phyloP scores from a whole-genome alignment of 92 coral and sea anemone genomes.

The Siderastrea siderea region DNA sequence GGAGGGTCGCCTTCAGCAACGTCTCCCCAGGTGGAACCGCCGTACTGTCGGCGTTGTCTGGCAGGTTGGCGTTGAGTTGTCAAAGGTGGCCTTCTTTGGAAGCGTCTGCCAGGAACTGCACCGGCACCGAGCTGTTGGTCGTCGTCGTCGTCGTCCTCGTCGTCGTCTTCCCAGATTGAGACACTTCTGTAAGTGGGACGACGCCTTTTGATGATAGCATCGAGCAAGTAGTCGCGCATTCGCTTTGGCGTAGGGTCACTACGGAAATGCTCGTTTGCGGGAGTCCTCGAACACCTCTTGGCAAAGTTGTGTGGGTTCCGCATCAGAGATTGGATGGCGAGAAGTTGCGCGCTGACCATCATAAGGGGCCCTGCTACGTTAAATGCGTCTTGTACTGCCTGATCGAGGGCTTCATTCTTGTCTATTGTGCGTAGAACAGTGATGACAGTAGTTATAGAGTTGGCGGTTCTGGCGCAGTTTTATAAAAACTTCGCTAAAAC shows the following conservation, averaged over 20 bases:
- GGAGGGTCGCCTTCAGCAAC: no score
- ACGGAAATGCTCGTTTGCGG: neutral
- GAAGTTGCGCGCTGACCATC: neutral
- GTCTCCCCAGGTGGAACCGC: no score
- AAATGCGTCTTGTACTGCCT: neutral
- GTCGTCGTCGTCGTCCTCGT: no score
- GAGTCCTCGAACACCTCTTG: neutral
- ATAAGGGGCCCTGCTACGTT: neutral
- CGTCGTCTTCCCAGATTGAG: neutral
- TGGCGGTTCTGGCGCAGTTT: no score
- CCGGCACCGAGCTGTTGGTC: neutral
- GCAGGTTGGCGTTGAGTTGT: no score
- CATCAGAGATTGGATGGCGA: neutral
- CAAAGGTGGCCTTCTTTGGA: no score
- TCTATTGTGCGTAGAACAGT: neutral
- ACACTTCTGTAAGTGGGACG: neutral
- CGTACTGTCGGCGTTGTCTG: no score
- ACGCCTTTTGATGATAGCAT: neutral
- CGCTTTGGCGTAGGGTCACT: neutral
- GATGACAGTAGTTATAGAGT: no score
- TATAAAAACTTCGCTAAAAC: no score
- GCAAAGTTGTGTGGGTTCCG: neutral
- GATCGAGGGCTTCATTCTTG: neutral
- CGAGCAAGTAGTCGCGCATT: neutral
- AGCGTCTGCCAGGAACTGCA: neutral